Base-by-base conservation (phyloP, 2,888 invertebrate genomes). In the Drosophila infuscata region DNA sequence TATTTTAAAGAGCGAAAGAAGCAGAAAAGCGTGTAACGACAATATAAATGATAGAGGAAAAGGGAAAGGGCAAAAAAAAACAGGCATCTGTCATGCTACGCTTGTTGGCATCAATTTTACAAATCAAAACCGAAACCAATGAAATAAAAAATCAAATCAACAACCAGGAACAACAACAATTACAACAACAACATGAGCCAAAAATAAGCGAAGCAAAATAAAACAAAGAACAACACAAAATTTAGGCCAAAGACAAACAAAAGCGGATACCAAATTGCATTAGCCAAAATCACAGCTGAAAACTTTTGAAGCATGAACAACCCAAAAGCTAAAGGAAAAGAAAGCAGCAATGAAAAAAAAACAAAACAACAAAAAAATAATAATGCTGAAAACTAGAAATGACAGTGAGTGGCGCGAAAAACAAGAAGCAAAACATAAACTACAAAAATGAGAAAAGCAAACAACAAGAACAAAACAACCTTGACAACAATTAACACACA, bases 181-280 rank as follows among this genome's bases (percentile, higher is more conserved):
- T 38, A 41, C 11, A 56, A 60, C 17, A 36, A 63, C 4, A 75
- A 54, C 46, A 43, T 54, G 11, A 6, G 17, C 17, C 2, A 36
- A 49, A 29, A 49, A 17, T 35, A 61, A 48, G 59, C 49, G 25
- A 63, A 61, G 43, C 49, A 63, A 69, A 53, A 53, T 25, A 51
- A 54, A 51, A 51, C 43, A 38, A 49, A 54, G 25, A 35, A 48
- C 56, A 68, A 29, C 36, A 70, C 32, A 51, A 72, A 74, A 85
- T 77, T 56, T 79, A 82, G 85, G 89, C 82, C 89, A 89, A 89
- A 89, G 85, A 84, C 79, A 84, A 82, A 87, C 76, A 85, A 88
- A 80, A 84, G 82, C 74, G 58, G 72, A 75, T 76, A 87, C 79
- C 85, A 85, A 89, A 85, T 89, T 84, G 87, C 83, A 84, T 84